Conservation (phyloP, 2,888 invertebrate genomes). For the Drosophila phalerata region DNA sequence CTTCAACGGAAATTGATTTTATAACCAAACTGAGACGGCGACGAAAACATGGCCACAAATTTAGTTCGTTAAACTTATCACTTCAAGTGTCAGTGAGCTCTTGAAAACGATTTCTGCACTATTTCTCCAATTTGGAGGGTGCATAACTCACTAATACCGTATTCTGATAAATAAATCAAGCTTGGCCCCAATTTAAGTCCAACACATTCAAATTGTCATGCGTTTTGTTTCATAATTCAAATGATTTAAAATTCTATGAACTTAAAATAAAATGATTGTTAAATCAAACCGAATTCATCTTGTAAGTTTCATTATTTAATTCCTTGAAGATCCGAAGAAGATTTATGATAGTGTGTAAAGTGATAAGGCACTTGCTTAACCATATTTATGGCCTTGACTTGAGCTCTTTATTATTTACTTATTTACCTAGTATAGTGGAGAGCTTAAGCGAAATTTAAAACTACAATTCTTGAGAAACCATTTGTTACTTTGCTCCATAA, state of each 20-base stretch:
- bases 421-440: neutral
- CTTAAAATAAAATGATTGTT: neutral
- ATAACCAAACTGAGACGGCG: constrained; percentile 61
- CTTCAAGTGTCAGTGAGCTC: constrained; percentile 18
- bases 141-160: constrained; percentile 1
- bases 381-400: constrained; percentile 18
- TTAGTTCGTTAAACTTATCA: constrained; percentile 49
- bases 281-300: constrained; percentile 3
- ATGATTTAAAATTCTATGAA: neutral
- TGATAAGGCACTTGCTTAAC: constrained; percentile 12
- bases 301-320: constrained; percentile 2
- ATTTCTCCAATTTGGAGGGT: constrained; percentile 16
- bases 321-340: neutral
- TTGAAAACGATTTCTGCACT: constrained; percentile 17
- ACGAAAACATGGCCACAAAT: constrained; percentile 30
- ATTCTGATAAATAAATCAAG: neutral
- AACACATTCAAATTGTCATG: neutral
- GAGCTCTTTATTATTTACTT: constrained; percentile 25
- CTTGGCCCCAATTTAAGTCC: neutral
- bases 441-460: constrained; percentile 29
- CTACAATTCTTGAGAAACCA: constrained; percentile 21
- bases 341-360: constrained; percentile 15
- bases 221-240: neutral
- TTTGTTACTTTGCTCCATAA: constrained; percentile 27
- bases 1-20: constrained; percentile 84